Evolutionary conservation across 92 coral and sea anemone genomes (phyloP), one percentile per base, ranked within the genome.

Genomic region (Siderastrea siderea): DNA sequence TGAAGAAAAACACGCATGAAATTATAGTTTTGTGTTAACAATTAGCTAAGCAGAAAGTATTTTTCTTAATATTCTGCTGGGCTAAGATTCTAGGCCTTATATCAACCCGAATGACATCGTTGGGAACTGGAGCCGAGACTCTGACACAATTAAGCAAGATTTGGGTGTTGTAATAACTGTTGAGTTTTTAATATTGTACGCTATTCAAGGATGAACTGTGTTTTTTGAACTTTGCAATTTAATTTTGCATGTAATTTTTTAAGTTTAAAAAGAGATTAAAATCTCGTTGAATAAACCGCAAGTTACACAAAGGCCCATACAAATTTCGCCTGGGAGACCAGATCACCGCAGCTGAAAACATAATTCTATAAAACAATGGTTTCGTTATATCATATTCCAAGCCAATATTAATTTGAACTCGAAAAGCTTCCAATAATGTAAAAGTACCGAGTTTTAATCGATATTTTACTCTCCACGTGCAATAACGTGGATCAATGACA

Each of bases 211-310:
- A 71, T 47, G 55, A 4, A 55, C 50, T n/a, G 16, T 52, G 7
- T 13, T 13, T 10, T 73, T 73, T 73, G n/a, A 7, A 6, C 6
- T 52, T 73, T 7, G 11, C 11, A 26, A 75, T 59, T 77, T 60
- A 47, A 59, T 77, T 77, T 77, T n/a, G 7, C 55, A 77, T 60
- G 82, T 49, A 77, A 77, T 47, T 77, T 76, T 50, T 51, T 11
- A 7, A 8, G 47, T 74, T 53, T 17, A 45, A 17, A 75, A 19
- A 45, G 54, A 58, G 19, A 46, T 45, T 77, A 53, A 45, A 6
- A 13, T 46, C 54, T 12, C 47, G 54, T 47, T 5, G 75, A 78
- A 55, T 62, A 63, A 47, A 47, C 11, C 57, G 4, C 58, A 51
- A 62, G 71, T 65, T 26, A 51, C 6, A 48, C 47, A 5, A 16